Evolutionary conservation across 2,888 invertebrate species (phyloP), one percentile per base, ranked within the genome.

Genomic region (Strigamia crassipes): DNA sequence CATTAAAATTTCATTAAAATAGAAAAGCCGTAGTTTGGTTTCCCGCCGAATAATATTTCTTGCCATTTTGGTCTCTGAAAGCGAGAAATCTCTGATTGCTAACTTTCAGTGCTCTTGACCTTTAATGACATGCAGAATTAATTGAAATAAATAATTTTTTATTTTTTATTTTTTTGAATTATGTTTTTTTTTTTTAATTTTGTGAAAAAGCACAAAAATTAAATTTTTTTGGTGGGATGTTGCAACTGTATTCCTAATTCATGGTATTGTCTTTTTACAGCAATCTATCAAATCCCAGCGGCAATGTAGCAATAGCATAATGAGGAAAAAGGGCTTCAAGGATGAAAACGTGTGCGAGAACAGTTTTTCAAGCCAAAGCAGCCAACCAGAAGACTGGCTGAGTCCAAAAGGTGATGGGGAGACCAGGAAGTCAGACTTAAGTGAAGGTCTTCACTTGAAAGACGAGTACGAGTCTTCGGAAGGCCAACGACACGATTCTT

Each of bases 281-380:
- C 56, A 56, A 56, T 56, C 56, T 18, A 56, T 56, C 56, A 56
- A 56, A 56, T 56, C 56, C 56, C 56, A 56, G 56, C 56, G 56
- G 56, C 56, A 56, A 56, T 56, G 56, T 18, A 56, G 56, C 56
- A 56, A 56, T 56, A 56, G 56, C 18, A 56, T 18, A 56, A 18
- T 56, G 56, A 56, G 56, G 56, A 21, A 56, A 56, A 56, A 56
- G 56, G 18, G 56, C 56, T 56, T 56, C 56, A 56, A 56, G 56
- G 56, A 56, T 56, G 56, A 56, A 56, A 56, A 56, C 56, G 56
- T 18, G 56, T 56, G 56, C 56, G 56, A 18, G 56, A 56, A 56
- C 56, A 56, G 51, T 51, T 51, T 51, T 51, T 15, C 51, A 51
- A 51, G 56, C 56, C 56, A 56, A 56, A 56, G 18, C 56, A 56